These are phyloP conservation scores for Morphnarchus princeps DNA, from an alignment of 2,113 vertebrate genomes.

Conservation along the genomic window DNA sequence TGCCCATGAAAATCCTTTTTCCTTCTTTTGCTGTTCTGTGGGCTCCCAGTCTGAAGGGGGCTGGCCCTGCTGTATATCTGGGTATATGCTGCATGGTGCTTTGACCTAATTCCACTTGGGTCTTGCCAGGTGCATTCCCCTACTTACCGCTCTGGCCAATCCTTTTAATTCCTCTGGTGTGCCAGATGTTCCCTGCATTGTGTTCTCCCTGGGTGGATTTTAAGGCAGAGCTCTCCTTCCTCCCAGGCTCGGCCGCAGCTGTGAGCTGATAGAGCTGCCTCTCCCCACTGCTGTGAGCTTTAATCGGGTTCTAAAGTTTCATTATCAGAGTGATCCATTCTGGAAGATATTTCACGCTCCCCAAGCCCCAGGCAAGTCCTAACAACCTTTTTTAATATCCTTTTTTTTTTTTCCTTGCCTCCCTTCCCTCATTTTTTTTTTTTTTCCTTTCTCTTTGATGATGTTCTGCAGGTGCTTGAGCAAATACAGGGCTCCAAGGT, in stretches of 20 bases:
- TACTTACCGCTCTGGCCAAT: neutral
- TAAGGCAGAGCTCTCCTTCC: constrained; percentile 54
- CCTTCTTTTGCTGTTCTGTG: neutral
- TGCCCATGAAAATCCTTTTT: neutral
- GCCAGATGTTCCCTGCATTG: constrained; percentile 68
- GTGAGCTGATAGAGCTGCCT: constrained; percentile 45
- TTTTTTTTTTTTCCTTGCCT: neutral
- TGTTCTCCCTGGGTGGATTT: constrained; percentile 52
- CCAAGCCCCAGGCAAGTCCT: constrained; percentile 45
- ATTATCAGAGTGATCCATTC: constrained; percentile 54
- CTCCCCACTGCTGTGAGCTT: constrained; percentile 46
- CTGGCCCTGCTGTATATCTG: neutral
- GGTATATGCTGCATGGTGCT: neutral
- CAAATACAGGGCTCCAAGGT: constrained; percentile 8
- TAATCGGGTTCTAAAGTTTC: constrained; percentile 68
- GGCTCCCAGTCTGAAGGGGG: neutral
- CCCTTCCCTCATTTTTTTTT: neutral
- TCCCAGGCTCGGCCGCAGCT: constrained; percentile 52
- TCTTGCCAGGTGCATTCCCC: neutral
- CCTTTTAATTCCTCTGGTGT: neutral
- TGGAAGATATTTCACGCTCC: constrained; percentile 55
- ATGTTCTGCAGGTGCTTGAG: constrained; percentile 38
- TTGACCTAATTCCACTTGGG: constrained; percentile 25
- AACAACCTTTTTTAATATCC: constrained; percentile 22
- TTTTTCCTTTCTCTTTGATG: constrained; percentile 32